Percentiles rank a stretch among this genome's conserved stretches.
phyloP scores from a whole-genome alignment of 1,140 invertebrate genomes.

The Papilio xuthus region DNA sequence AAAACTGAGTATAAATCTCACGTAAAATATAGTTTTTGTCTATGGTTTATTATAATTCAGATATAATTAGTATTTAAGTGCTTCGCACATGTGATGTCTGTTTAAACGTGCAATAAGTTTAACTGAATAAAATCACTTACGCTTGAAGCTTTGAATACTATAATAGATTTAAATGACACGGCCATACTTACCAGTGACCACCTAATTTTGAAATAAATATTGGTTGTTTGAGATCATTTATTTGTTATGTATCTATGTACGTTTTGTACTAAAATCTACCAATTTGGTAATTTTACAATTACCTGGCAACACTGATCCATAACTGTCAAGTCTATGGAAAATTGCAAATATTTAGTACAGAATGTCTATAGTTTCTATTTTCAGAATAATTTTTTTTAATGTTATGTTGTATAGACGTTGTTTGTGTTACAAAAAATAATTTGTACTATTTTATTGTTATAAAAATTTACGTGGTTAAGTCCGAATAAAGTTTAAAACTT shows the following conservation, averaged over 20 bases:
- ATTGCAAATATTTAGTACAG: constrained; percentile 15
- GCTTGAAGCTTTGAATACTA: constrained; percentile 51
- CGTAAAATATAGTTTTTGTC: constrained; percentile 11
- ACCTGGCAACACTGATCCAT: constrained; percentile 24
- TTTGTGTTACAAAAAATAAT: constrained; percentile 49
- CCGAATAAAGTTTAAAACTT: constrained; percentile 51
- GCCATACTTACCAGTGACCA: constrained; percentile 34
- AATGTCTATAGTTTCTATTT: background rate
- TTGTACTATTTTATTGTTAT: constrained; percentile 56
- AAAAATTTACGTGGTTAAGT: constrained; percentile 57
- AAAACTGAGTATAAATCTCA: background rate
- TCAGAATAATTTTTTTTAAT: constrained; percentile 22
- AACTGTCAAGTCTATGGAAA: constrained; percentile 1
- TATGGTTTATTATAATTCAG: constrained; percentile 9
- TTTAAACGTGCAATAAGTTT: constrained; percentile 50
- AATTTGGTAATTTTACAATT: constrained; percentile 5
- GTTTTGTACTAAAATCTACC: constrained; percentile 24
- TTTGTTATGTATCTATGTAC: constrained; percentile 17
- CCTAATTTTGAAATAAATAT: constrained; percentile 15
- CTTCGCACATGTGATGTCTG: constrained; percentile 42
- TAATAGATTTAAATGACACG: constrained; percentile 32
- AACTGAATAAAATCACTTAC: constrained; percentile 40
- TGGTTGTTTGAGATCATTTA: constrained; percentile 19
- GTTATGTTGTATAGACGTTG: constrained; percentile 31
- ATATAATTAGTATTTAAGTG: constrained; percentile 44